A percentile compares a stretch with the other conserved stretches of the same genome.
phyloP scores from a whole-genome alignment of 2,888 invertebrate genomes.

The Drosophila suboccidentalis region DNA sequence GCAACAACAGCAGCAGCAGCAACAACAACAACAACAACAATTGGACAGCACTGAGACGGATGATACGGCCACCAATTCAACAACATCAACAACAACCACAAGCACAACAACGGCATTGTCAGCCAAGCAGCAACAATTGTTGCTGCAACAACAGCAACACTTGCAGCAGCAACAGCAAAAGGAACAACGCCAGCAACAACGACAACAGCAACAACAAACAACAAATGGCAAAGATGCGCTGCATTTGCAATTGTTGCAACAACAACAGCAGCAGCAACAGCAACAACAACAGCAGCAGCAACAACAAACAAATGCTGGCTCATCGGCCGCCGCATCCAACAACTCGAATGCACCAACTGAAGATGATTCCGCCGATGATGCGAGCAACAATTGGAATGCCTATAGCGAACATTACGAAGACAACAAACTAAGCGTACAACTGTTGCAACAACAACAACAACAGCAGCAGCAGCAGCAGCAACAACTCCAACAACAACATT shows the following conservation, averaged over 20 bases:
- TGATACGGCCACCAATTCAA: conserved; percentile 75
- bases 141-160: conserved; percentile 45
- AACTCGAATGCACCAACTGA: conserved; percentile 75
- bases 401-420: conserved; percentile 80
- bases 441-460: conserved; percentile 30
- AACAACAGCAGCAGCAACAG: conserved; percentile 30
- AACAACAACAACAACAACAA: conserved; percentile 27
- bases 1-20: conserved; percentile 16
- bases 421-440: conserved; percentile 48
- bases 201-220: conserved; percentile 47
- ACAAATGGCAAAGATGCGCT: conserved; percentile 64
- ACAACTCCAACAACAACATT: conserved; percentile 36
- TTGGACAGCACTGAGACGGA: conserved; percentile 75
- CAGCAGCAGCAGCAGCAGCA: conserved; percentile 32
- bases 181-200: conserved; percentile 28
- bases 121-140: conserved; percentile 50
- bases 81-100: conserved; percentile 76
- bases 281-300: conserved; percentile 54
- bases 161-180: conserved; percentile 45
- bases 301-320: conserved; percentile 44
- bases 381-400: conserved; percentile 76
- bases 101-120: conserved; percentile 60
- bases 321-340: conserved; percentile 59
- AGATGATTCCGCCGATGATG: conserved; percentile 82
- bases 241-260: conserved; percentile 53